Evolutionary conservation across 2,113 vertebrate genomes (phyloP).

Genomic region (Trinectes maculatus): DNA sequence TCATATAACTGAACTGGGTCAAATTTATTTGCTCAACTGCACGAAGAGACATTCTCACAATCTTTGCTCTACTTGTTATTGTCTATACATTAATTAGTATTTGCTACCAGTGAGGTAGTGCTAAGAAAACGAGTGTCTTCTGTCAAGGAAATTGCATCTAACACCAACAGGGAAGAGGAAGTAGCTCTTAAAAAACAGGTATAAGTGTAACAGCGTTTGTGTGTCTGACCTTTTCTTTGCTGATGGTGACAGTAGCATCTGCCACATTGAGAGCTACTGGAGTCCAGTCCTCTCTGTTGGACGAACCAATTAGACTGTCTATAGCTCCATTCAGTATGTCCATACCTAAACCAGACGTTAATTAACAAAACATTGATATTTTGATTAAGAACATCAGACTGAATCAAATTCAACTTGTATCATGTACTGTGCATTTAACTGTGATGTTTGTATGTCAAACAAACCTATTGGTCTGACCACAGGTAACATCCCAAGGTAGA

Average conservation of each 20-base stretch:
- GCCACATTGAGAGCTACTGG: constrained; percentile 95
- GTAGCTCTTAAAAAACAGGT: neutral
- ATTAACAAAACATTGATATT: neutral
- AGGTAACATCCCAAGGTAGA: constrained; percentile 93
- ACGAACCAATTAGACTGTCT: constrained; percentile 87
- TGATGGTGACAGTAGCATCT: constrained; percentile 96
- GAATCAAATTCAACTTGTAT: too few species aligned
- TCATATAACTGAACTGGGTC: too few species aligned
- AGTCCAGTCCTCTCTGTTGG: constrained; percentile 88
- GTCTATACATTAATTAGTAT: neutral
- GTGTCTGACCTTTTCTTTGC: constrained; percentile 87
- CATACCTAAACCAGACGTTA: constrained; percentile 85
- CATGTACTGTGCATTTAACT: neutral
- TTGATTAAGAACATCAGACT: neutral
- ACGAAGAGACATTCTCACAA: neutral
- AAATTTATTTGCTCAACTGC: too few species aligned
- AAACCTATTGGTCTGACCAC: constrained; percentile 92
- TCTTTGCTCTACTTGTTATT: neutral
- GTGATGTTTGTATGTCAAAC: constrained; percentile 28
- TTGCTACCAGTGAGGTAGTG: neutral
- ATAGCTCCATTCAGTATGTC: constrained; percentile 95
- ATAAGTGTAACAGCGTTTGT: neutral
- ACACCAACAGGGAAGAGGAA: neutral
- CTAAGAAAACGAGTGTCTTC: neutral
- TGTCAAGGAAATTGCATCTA: neutral